Base-by-base conservation (phyloP, 1,140 invertebrate species). In the Caenorhabditis latens region DNA sequence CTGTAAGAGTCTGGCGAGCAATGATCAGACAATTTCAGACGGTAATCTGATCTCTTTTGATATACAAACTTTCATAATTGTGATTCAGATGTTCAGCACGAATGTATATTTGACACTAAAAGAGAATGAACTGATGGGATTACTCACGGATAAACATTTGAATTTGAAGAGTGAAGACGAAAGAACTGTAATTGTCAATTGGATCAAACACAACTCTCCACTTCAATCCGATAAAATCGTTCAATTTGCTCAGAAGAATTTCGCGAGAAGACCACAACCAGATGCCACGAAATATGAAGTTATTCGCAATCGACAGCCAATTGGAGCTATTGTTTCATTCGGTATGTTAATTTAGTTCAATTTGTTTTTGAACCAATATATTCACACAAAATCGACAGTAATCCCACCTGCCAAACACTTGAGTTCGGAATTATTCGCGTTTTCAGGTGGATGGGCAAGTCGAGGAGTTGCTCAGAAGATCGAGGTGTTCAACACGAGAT, bases 371-470 rank as follows among this genome's bases (percentile, higher is more conserved):
- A 53, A 53, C n/a, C n/a, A n/a, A n/a, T n/a, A n/a, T n/a, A n/a
- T n/a, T n/a, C 32, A 32, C 32, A 1, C 32, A 32, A 32, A 2
- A 32, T 32, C 32, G 32, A 32, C 32, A 32, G 32, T 32, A 32
- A 32, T 32, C 32, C 2, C 2, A 32, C 2, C 32, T 32, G 11
- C 1, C 0, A 58, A 58, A 16, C 2, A 7, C 0, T 19, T 19
- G 13, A 58, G 0, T 58, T 21, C 9, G 40, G 3, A 32, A 13
- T 13, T 6, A 32, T 21, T 7, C 5, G 11, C 4, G 21, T 4
- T 65, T 84, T 32, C 46, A 61, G 84, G 84, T 40, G 84, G 84
- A 16, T 85, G 84, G 84, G 50, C 46, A 7, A 85, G 32, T n/a
- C 46, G 40, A 13, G 67, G 84, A 43, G 63, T 67, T 58, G 48